A percentile compares a stretch with the other conserved stretches of the same genome.
Evolutionary conservation across 2,797 vertebrate genomes (phyloP).

Genomic region (Babyrousa celebensis): DNA sequence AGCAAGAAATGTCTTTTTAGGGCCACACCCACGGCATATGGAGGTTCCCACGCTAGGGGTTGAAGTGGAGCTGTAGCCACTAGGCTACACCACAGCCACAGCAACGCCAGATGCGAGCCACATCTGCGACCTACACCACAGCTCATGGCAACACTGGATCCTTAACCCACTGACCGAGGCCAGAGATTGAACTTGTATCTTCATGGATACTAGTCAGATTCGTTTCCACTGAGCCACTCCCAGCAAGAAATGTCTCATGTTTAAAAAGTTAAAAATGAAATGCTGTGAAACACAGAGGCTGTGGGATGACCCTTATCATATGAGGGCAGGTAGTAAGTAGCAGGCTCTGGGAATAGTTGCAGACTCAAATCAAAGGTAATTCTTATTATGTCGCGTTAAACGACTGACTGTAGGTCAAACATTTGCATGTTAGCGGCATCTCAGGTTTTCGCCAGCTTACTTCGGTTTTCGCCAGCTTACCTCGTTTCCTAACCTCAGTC

Average conservation of each 20-base stretch:
- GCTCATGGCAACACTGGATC: no score
- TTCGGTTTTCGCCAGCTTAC: background rate
- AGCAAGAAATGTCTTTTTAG: conserved; percentile 16
- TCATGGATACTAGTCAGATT: no score
- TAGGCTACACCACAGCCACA: no score
- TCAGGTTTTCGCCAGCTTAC: background rate
- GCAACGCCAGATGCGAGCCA: no score
- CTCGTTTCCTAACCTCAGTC: background rate
- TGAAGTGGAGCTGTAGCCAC: no score
- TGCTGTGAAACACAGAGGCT: background rate
- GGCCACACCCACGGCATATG: no score
- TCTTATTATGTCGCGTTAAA: background rate
- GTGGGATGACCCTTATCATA: background rate
- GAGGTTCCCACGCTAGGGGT: no score
- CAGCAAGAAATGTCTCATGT: conserved; percentile 16
- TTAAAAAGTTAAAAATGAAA: conserved; percentile 14
- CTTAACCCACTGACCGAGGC: no score
- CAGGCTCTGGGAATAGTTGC: conserved; percentile 35
- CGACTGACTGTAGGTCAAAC: background rate
- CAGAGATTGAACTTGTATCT: no score
- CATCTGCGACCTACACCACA: no score
- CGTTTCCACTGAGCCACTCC: no score
- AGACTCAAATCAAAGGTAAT: background rate
- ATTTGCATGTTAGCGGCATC: background rate
- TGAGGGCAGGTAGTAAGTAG: background rate